Evolutionary conservation across 92 coral and sea anemone genomes (phyloP), one percentile per base, ranked within the genome.

Genomic region (Metridium senile): DNA sequence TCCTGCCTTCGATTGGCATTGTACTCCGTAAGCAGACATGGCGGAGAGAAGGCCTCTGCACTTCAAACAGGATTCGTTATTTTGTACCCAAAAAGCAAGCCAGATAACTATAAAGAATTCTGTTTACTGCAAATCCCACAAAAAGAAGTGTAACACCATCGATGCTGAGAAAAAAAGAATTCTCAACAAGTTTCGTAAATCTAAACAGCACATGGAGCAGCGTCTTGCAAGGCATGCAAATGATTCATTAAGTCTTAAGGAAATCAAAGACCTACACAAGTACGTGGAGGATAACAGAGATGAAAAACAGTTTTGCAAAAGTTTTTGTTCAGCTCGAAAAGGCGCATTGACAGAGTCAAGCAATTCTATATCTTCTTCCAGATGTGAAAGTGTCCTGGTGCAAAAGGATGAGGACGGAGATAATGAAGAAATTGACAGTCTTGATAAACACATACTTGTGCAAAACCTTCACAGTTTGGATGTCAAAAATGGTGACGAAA

Each of bases 231-330:
- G 82, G 35, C 74, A 77, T 57, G 18, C 35, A 3, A 39, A 66
- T 25, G 82, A 66, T 16, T 51, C 66, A 1, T 33, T 77, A 30
- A 77, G 58, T 20, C 7, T 33, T 0, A 74, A 77, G 17, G 82
- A 77, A 9, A 46, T 77, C 58, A 66, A 54, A 62, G 29, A 2
- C n/a, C 66, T 77, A 26, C 66, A 28, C 11, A 67, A 68, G 51
- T 77, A 66, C 26, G 66, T 77, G 19, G 74, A 71, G 11, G 82
- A 67, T 30, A 47, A 26, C 11, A 30, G 67, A 26, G 57, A 77
- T 26, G 82, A 77, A 31, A 30, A 33, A 34, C 74, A 66, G 62
- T 77, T 77, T 22, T 77, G 74, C 57, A 56, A 26, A 13, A 54
- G 35, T 22, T 72, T 72, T 54, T 8, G 11, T 1, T 35, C 58